Conservation (phyloP, 2,113 vertebrate species). For the Petrocephalus microphthalmus region DNA sequence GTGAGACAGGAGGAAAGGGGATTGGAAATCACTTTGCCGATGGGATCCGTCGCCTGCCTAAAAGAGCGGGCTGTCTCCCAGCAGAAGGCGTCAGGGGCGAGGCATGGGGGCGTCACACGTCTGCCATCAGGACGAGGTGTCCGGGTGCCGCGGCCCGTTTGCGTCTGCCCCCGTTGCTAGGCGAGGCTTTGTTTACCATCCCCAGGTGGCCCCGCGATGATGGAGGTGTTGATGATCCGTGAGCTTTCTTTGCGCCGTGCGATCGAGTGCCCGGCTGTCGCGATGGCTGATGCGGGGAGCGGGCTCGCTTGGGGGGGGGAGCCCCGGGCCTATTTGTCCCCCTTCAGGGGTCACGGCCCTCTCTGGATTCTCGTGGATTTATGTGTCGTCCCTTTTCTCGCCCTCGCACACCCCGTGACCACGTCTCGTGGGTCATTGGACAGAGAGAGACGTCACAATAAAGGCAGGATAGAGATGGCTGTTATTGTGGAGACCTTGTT, state of each 20-base stretch:
- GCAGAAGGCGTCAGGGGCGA: background rate
- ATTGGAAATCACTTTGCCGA: constrained; percentile 14
- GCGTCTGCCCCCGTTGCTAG: background rate
- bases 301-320: background rate
- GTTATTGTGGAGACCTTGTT: background rate
- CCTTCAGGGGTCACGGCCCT: background rate
- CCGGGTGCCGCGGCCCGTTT: background rate
- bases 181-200: background rate
- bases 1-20: constrained; percentile 30
- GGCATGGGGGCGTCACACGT: background rate
- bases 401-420: background rate
- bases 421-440: background rate
- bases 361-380: background rate
- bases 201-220: background rate
- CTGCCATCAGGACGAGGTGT: background rate
- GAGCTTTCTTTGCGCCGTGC: background rate
- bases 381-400: background rate
- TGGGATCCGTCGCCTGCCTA: background rate
- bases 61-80: background rate
- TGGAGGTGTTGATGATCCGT: background rate
- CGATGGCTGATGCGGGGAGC: background rate
- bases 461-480: background rate
- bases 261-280: background rate
- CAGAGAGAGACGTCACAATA: background rate
- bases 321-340: constrained; percentile 4